These are phyloP conservation scores for Eidolon dupreanum DNA, from an alignment of 2,797 vertebrate genomes.

Conservation along the genomic window DNA sequence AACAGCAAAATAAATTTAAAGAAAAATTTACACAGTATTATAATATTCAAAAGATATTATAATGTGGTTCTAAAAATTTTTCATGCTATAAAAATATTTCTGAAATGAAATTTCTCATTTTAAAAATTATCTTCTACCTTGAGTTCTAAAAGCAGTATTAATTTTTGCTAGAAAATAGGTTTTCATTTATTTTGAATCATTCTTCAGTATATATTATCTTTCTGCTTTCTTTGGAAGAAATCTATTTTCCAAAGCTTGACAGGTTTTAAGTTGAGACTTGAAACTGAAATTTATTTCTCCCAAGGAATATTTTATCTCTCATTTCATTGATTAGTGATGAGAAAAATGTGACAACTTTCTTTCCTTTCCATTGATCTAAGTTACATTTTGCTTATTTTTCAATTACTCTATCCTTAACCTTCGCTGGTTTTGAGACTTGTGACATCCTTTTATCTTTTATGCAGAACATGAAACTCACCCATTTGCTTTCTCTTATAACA, in stretches of 20 bases:
- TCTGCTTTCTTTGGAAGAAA: background rate
- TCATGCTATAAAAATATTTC: background rate
- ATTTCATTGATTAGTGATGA: background rate
- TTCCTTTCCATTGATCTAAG: background rate
- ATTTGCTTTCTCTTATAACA: background rate
- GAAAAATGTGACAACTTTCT: background rate
- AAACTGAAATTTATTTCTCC: background rate
- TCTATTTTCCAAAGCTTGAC: background rate
- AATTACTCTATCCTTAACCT: background rate
- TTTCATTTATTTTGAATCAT: background rate
- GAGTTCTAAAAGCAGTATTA: constrained; percentile 11
- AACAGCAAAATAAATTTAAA: background rate
- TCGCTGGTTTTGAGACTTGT: background rate
- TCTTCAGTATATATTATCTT: background rate
- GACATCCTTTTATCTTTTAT: background rate
- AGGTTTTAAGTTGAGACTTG: background rate
- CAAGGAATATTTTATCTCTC: background rate
- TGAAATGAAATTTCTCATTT: background rate
- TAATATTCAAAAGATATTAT: background rate
- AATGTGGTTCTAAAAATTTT: background rate
- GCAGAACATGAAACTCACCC: background rate
- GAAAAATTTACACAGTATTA: background rate
- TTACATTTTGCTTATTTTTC: background rate
- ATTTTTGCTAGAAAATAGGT: background rate
- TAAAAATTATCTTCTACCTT: background rate